These are phyloP conservation scores for Scartelaos histophorus DNA, from an alignment of 2,113 vertebrate genomes.

Conservation along the genomic window DNA sequence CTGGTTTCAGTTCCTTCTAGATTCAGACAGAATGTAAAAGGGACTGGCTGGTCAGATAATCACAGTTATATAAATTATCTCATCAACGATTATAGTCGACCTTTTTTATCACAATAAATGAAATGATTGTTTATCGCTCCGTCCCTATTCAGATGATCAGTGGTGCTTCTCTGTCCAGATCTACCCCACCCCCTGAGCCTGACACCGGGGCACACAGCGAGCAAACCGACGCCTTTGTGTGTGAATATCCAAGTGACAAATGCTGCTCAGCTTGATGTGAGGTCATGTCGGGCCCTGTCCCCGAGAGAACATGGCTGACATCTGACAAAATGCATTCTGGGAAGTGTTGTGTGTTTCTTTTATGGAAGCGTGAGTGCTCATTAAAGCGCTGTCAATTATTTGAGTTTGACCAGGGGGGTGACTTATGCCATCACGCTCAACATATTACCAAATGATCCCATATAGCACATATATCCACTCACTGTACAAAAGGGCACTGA, in stretches of 20 bases:
- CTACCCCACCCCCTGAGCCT: constrained; percentile 40
- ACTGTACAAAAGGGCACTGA: not conserved
- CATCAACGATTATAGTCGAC: too few relatives aligned
- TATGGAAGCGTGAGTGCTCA: constrained; percentile 51
- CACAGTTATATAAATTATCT: too few relatives aligned
- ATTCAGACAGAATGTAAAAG: too few relatives aligned
- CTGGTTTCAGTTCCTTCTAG: too few relatives aligned
- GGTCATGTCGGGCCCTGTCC: constrained; percentile 45
- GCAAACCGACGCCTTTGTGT: constrained; percentile 22
- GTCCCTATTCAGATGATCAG: constrained; percentile 40
- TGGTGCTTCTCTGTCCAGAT: constrained; percentile 42
- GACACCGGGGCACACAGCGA: constrained; percentile 26
- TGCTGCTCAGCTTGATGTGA: constrained; percentile 37
- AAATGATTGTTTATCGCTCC: too few relatives aligned
- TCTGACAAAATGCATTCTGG: constrained; percentile 58
- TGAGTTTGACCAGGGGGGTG: constrained; percentile 47
- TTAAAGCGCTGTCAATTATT: constrained; percentile 58
- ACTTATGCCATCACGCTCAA: constrained; percentile 50
- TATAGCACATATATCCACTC: not conserved
- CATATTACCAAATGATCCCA: constrained; percentile 27
- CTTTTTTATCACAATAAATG: too few relatives aligned
- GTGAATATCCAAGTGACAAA: constrained; percentile 38
- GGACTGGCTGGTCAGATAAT: too few relatives aligned
- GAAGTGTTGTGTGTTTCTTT: constrained; percentile 58
- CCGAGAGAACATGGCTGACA: constrained; percentile 22